phyloP scores from a whole-genome alignment of 2,113 vertebrate species.

The Nansenia antarctica region DNA sequence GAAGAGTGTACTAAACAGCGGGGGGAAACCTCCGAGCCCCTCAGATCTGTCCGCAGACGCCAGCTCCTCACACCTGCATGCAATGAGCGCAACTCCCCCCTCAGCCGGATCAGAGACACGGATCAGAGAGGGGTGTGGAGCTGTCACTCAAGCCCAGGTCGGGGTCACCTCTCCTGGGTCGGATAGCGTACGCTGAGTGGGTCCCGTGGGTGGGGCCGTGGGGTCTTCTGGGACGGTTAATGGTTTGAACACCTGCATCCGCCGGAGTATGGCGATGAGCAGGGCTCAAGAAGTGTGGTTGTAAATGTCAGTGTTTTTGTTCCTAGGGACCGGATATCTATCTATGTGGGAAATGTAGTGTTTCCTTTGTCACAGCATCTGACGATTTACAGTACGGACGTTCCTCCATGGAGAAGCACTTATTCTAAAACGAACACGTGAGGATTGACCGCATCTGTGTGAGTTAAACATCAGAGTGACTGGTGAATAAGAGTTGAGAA shows the following conservation, averaged over 20 bases:
- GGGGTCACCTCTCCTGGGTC: conserved; percentile 16
- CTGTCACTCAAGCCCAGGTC: conserved; percentile 34
- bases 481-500: too few relatives aligned
- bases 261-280: background rate
- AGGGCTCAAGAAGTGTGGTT: background rate
- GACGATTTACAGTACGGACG: too few relatives aligned
- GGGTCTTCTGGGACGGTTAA: conserved; percentile 17
- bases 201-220: background rate
- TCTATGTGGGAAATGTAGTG: too few relatives aligned
- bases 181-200: background rate
- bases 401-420: too few relatives aligned
- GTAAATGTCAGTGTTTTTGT: too few relatives aligned
- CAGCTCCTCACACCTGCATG: conserved; percentile 43
- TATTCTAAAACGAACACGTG: too few relatives aligned
- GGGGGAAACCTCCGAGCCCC: conserved; percentile 6
- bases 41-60: conserved; percentile 23
- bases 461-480: background rate
- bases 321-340: too few relatives aligned
- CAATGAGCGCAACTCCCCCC: conserved; percentile 6
- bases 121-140: conserved; percentile 9
- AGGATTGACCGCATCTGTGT: too few relatives aligned
- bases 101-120: conserved; percentile 16
- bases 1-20: conserved; percentile 44
- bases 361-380: too few relatives aligned
- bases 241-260: conserved; percentile 40